phyloP scores from a whole-genome alignment of 2,797 vertebrate species.

The Eurystomus glaucurus region DNA sequence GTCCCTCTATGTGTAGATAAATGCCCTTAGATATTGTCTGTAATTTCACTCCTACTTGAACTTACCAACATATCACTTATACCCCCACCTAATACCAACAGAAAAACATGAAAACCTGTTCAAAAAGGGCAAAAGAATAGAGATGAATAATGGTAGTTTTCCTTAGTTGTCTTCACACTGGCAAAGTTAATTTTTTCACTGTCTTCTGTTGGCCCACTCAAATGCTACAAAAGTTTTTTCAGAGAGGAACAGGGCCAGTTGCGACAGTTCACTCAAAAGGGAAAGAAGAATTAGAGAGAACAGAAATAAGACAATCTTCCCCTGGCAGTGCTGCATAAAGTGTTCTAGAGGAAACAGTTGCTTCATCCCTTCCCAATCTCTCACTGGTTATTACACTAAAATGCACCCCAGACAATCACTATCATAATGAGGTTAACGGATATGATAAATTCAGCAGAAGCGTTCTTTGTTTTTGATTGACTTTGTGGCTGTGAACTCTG shows the following conservation, averaged over 20 bases:
- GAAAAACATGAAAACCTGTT: background rate
- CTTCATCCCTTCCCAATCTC: conserved; percentile 61
- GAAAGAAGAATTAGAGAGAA: conserved; percentile 50
- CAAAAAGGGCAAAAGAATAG: background rate
- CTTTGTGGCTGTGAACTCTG: conserved; percentile 46
- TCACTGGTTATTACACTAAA: conserved; percentile 69
- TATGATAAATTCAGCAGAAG: conserved; percentile 72
- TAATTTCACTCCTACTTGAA: background rate
- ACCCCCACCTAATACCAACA: background rate
- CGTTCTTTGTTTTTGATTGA: conserved; percentile 54
- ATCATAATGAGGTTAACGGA: conserved; percentile 74
- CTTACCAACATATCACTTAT: background rate
- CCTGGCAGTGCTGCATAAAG: conserved; percentile 40
- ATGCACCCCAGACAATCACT: conserved; percentile 72
- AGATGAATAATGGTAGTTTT: background rate
- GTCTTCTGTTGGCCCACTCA: background rate
- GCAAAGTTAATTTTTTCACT: background rate
- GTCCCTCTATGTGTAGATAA: accelerated
- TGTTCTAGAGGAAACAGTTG: conserved; percentile 62
- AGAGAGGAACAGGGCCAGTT: background rate
- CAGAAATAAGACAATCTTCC: conserved; percentile 57
- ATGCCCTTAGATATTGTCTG: background rate
- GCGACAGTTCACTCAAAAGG: background rate
- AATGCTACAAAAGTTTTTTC: background rate
- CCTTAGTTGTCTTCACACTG: background rate